A percentile compares a stretch with the other conserved stretches of the same genome.
phyloP scores from a whole-genome alignment of 2,888 invertebrate species.

The Xiphydria camelus region DNA sequence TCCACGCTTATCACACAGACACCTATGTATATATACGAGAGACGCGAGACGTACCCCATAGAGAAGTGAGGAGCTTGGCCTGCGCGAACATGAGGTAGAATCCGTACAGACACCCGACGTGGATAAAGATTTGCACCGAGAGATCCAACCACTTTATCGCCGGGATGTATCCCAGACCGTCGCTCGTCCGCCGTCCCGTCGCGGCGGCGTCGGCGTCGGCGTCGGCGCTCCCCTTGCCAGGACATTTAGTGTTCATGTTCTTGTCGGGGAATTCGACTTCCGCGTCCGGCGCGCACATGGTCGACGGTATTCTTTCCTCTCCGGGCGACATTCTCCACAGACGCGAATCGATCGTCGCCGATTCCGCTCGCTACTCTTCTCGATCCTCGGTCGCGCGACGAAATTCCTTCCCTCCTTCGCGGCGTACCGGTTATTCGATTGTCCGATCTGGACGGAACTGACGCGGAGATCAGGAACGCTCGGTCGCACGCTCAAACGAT shows the following conservation, averaged over 20 bases:
- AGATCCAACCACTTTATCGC: constrained; percentile 75
- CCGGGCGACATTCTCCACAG: constrained; percentile 32
- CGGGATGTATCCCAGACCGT: constrained; percentile 61
- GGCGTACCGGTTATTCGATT: too few species aligned
- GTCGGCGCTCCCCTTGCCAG: constrained; percentile 57
- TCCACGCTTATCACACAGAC: too few species aligned
- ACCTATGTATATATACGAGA: too few species aligned
- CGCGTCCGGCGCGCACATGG: constrained; percentile 16
- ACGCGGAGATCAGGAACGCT: too few species aligned
- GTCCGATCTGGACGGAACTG: too few species aligned
- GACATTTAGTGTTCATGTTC: constrained; percentile 19
- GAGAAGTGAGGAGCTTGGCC: constrained; percentile 66
- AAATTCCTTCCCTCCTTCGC: neutral
- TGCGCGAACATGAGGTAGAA: constrained; percentile 67
- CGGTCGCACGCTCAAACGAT: too few species aligned
- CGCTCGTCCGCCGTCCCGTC: too few species aligned
- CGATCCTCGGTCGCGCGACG: too few species aligned
- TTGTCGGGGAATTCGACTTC: constrained; percentile 14
- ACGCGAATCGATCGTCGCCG: too few species aligned
- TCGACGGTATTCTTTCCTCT: constrained; percentile 23
- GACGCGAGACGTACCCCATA: constrained; percentile 76
- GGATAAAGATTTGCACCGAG: constrained; percentile 70
- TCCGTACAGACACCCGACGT: constrained; percentile 72
- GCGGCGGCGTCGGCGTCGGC: constrained; percentile 27
- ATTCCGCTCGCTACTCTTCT: too few species aligned